A percentile compares a stretch with the other conserved stretches of the same genome.
Evolutionary conservation across 1,140 invertebrate species (phyloP).

Genomic region (Pantala flavescens): DNA sequence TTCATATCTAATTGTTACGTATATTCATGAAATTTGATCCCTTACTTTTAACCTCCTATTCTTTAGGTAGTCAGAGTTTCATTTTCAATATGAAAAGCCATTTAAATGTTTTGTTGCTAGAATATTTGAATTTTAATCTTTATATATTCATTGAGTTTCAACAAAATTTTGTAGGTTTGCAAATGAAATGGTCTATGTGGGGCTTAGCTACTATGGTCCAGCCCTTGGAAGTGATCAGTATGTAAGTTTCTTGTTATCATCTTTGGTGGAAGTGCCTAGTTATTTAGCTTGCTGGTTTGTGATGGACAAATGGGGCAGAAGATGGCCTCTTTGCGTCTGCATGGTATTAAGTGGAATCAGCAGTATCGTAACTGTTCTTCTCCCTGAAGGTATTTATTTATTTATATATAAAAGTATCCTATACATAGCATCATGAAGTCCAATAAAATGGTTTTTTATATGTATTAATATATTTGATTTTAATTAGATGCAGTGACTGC

Average conservation of each 20-base stretch:
- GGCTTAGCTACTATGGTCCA: slow-evolving; percentile 75
- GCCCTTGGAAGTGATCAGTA: slow-evolving; percentile 73
- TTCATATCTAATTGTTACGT: too few relatives aligned
- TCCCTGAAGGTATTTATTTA: slow-evolving; percentile 50
- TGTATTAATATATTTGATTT: slow-evolving; percentile 8
- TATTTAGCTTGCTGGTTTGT: slow-evolving; percentile 73
- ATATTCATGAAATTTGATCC: background rate
- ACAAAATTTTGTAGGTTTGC: slow-evolving; percentile 38
- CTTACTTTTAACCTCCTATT: slow-evolving; percentile 13
- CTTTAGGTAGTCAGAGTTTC: too few relatives aligned
- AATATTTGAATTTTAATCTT: too few relatives aligned
- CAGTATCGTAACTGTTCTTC: slow-evolving; percentile 68
- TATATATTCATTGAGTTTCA: too few relatives aligned
- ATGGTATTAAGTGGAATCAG: slow-evolving; percentile 72
- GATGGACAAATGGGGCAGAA: slow-evolving; percentile 69
- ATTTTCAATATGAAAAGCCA: slow-evolving; percentile 12
- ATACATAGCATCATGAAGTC: too few relatives aligned
- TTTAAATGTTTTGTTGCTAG: too few relatives aligned
- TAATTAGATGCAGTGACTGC: slow-evolving; percentile 54
- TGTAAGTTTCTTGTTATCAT: slow-evolving; percentile 74
- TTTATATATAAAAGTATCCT: slow-evolving; percentile 21
- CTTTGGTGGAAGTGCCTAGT: slow-evolving; percentile 72
- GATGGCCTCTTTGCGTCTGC: slow-evolving; percentile 70
- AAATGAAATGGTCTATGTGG: slow-evolving; percentile 73
- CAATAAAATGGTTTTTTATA: too few relatives aligned